These are phyloP conservation scores for Pardalotus punctatus DNA, from an alignment of 2,113 vertebrate genomes.

Conservation along the genomic window DNA sequence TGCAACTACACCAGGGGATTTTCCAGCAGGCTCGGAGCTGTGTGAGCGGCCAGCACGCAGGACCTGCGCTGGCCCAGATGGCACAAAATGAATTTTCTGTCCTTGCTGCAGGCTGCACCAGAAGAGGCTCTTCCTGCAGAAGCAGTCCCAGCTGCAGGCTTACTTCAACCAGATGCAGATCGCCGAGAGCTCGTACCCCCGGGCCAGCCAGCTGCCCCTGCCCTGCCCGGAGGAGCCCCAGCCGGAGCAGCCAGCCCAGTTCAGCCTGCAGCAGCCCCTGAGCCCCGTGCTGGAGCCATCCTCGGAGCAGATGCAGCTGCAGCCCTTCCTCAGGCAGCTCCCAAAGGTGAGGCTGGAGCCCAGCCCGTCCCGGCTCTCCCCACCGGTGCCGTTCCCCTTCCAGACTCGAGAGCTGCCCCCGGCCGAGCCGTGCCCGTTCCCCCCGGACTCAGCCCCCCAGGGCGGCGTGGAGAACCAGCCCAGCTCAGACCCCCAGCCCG, in stretches of 20 bases:
- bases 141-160: conserved; percentile 90
- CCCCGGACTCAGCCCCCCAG: conserved; percentile 71
- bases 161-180: conserved; percentile 99
- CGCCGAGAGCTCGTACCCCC: conserved; percentile 83
- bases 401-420: conserved; percentile 73
- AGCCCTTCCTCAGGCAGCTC: conserved; percentile 73
- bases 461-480: not conserved
- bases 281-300: conserved; percentile 79
- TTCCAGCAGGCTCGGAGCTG: not conserved
- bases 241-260: conserved; percentile 47
- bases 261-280: conserved; percentile 74
- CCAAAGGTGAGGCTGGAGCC: conserved; percentile 77
- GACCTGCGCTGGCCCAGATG: not conserved
- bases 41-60: not conserved
- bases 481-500: conserved; percentile 43
- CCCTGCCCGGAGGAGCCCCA: conserved; percentile 66
- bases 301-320: conserved; percentile 75
- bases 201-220: conserved; percentile 68
- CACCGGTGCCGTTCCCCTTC: conserved; percentile 75
- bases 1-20: too few relatives aligned
- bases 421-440: conserved; percentile 74
- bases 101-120: conserved; percentile 86
- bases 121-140: conserved; percentile 93
- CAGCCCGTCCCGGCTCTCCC: conserved; percentile 56
- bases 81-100: not conserved